phyloP scores from a whole-genome alignment of 1,140 invertebrate genomes.

The Sipha flava region DNA sequence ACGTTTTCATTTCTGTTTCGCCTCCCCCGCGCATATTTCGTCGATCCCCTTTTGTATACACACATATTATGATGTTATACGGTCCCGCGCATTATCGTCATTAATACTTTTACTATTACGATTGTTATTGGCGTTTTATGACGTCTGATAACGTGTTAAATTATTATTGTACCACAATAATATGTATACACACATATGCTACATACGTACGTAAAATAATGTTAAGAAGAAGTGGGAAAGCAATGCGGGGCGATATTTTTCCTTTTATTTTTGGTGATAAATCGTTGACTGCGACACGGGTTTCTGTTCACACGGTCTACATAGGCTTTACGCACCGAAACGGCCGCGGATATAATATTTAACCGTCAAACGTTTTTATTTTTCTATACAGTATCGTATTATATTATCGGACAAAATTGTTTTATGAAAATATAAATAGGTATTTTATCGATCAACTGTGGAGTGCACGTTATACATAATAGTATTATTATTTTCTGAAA shows the following conservation, averaged over 20 bases:
- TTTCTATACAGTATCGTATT: too few species aligned
- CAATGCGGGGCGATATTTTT: neutral
- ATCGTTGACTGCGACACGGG: neutral
- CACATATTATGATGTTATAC: too few species aligned
- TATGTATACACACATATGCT: neutral
- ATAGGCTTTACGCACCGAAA: too few species aligned
- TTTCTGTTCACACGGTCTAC: slow-evolving; percentile 12
- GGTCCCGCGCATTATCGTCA: neutral
- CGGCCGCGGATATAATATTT: neutral
- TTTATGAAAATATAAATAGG: too few species aligned
- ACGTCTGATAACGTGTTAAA: slow-evolving; percentile 13
- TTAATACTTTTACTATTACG: neutral
- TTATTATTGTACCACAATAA: neutral
- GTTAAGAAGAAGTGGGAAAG: neutral
- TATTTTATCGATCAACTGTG: too few species aligned
- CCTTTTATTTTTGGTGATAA: neutral
- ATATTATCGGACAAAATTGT: too few species aligned
- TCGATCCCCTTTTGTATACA: neutral
- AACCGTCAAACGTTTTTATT: too few species aligned
- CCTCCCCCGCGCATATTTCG: neutral
- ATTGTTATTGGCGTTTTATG: slow-evolving; percentile 21
- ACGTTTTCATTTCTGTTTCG: neutral
- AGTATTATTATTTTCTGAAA: too few species aligned
- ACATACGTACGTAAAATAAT: neutral
- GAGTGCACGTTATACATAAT: too few species aligned